Evolutionary conservation across 23 tunicate species (phyloP), one percentile per base, ranked within the genome.

Genomic region (Botrylloides violaceus): DNA sequence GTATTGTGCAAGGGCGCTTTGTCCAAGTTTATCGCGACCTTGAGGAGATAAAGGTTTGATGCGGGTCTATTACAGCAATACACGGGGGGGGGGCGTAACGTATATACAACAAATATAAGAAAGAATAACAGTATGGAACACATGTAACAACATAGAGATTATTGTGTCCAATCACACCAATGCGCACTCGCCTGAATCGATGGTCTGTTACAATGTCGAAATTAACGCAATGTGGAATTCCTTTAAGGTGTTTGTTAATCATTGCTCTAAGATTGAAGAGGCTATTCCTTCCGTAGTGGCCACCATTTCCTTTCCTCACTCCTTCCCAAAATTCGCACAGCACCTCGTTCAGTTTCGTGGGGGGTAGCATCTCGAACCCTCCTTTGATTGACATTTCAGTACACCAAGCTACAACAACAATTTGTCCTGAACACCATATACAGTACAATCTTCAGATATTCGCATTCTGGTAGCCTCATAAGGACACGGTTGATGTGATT

Each of bases 361-460:
- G 87, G 24, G 75, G 36, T 5, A 80, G 72, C 47, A 34, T 58
- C 32, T 84, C 92, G 49, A 92, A 84, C 4, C 80, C 87, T 2
- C 61, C 68, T 3, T 71, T 3, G 0, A 76, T 59, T 26, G 70
- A 66, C 36, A 58, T 71, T 4, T 92, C 87, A 35, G 64, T 70
- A 68, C 92, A 86, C 98, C 98, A 92, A 37, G 98, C 98, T 92
- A 65, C 27, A 77, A n/a, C n/a, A n/a, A n/a, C n/a, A n/a, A n/a
- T n/a, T n/a, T n/a, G n/a, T n/a, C n/a, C n/a, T n/a, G n/a, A n/a
- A n/a, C n/a, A n/a, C n/a, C n/a, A n/a, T n/a, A n/a, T n/a, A n/a
- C n/a, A n/a, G n/a, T n/a, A n/a, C n/a, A n/a, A n/a, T n/a, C n/a
- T n/a, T n/a, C n/a, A n/a, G n/a, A n/a, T n/a, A n/a, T n/a, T n/a